These are phyloP conservation scores for Lasioglossum albipes DNA, from an alignment of 1,140 invertebrate genomes.

Conservation along the genomic window DNA sequence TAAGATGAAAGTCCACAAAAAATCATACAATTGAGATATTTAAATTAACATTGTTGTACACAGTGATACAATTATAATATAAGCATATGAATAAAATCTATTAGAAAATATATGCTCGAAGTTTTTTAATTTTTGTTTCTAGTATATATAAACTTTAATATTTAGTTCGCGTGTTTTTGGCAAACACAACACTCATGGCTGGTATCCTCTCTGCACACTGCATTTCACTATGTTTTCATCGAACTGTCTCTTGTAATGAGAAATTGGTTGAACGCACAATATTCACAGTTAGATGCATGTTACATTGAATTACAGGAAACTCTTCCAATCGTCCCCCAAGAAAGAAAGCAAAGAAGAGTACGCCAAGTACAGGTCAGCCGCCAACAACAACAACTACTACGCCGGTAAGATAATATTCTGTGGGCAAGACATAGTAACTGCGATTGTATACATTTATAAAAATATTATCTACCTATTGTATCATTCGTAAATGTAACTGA, in stretches of 20 bases:
- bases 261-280: conserved; percentile 56
- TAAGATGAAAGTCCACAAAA: conserved; percentile 74
- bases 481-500: background rate
- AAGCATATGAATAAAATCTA: conserved; percentile 82
- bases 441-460: background rate
- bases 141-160: conserved; percentile 44
- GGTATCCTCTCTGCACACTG: conserved; percentile 73
- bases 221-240: conserved; percentile 66
- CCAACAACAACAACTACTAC: conserved; percentile 65
- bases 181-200: conserved; percentile 55
- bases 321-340: conserved; percentile 74
- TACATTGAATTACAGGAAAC: conserved; percentile 77
- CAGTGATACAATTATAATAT: conserved; percentile 82
- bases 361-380: conserved; percentile 62
- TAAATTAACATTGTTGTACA: conserved; percentile 81
- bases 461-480: background rate
- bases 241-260: conserved; percentile 48
- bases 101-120: conserved; percentile 77
- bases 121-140: conserved; percentile 70
- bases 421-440: background rate
- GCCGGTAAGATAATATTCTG: conserved; percentile 70
- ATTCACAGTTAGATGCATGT: conserved; percentile 67
- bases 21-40: conserved; percentile 79
- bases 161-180: conserved; percentile 32
- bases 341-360: conserved; percentile 76